Evolutionary conservation across 2,797 vertebrate species (phyloP), one percentile per base, ranked within the genome.

Genomic region (Phalloptychus januarius): DNA sequence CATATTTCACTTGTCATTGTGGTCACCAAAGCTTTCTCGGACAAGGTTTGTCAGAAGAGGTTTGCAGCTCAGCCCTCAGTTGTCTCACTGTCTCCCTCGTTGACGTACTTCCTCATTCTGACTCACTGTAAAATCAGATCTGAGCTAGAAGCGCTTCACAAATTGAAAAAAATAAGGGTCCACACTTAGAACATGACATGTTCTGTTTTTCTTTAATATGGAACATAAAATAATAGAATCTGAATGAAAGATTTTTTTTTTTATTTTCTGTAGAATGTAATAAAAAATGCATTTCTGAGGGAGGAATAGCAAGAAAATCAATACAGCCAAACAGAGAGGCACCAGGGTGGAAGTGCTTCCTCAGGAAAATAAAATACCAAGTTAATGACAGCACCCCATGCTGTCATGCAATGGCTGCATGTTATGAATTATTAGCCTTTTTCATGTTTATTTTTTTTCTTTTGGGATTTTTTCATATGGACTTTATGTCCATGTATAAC

Each of bases 1-100:
- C 88, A 92, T 94, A 94, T 94, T 94, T 91, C 92, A 93, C 90
- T 94, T 94, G 94, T 95, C 92, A 93, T 75, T 88, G 91, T 90
- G 88, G 92, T 86, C 89, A 92, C 92, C 90, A 90, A 92, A 92
- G 89, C 91, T 78, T 83, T 83, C 81, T 87, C 79, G 81, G 92
- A 93, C 87, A 89, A 89, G 92, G 74, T 93, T 93, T 92, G 93
- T 95, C 93, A 94, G 78, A 91, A 88, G 88, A 91, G 75, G 88
- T 91, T 94, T 93, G 87, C 89, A 93, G 91, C 93, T 93, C 90
- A 92, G 92, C 88, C 88, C 89, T 93, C 89, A 86, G 80, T 86
- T 88, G 89, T 90, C 89, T 86, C 75, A 36, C 75, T 83, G 77
- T 81, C 81, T 86, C 83, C 85, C 28, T 77, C 78, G 89, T 81